Evolutionary conservation across 1,140 invertebrate genomes (phyloP).

Genomic region (Anadara kagoshimensis): DNA sequence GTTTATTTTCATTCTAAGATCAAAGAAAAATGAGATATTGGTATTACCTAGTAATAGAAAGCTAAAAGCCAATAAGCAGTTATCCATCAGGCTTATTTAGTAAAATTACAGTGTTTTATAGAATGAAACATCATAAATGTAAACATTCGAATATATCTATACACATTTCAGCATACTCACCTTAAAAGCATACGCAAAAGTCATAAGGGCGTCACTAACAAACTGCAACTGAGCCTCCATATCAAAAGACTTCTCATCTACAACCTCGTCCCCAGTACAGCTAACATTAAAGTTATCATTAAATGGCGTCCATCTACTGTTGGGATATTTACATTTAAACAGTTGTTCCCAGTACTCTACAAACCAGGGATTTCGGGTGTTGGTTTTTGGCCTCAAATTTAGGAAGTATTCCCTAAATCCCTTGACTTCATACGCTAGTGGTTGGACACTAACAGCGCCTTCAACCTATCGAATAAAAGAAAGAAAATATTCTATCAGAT

Average conservation of each 20-base stretch:
- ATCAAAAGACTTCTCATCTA: slow-evolving; percentile 74
- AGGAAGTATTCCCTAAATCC: slow-evolving; percentile 72
- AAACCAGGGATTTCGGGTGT: slow-evolving; percentile 81
- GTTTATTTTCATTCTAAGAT: too few relatives aligned
- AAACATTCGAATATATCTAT: too few relatives aligned
- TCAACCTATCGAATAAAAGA: slow-evolving; percentile 76
- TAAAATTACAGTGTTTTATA: background rate
- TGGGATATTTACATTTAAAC: slow-evolving; percentile 78
- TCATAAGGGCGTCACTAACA: slow-evolving; percentile 90
- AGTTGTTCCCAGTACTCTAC: slow-evolving; percentile 83
- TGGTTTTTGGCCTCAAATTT: slow-evolving; percentile 63
- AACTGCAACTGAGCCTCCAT: slow-evolving; percentile 92
- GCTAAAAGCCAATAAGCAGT: background rate
- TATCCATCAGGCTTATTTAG: background rate
- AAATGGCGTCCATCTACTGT: slow-evolving; percentile 63
- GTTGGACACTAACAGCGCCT: slow-evolving; percentile 86
- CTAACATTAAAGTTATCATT: slow-evolving; percentile 56
- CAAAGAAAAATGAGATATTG: too few relatives aligned
- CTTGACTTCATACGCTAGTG: slow-evolving; percentile 76
- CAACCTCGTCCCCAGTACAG: slow-evolving; percentile 59
- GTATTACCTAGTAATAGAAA: too few relatives aligned
- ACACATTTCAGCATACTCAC: slow-evolving; percentile 39
- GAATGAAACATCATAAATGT: too few relatives aligned
- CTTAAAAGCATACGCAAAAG: slow-evolving; percentile 83
- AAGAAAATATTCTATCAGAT: too few relatives aligned